Percentiles rank a stretch among this genome's conserved stretches.
phyloP scores from a whole-genome alignment of 2,888 invertebrate genomes.

The Cyclophora punctaria region DNA sequence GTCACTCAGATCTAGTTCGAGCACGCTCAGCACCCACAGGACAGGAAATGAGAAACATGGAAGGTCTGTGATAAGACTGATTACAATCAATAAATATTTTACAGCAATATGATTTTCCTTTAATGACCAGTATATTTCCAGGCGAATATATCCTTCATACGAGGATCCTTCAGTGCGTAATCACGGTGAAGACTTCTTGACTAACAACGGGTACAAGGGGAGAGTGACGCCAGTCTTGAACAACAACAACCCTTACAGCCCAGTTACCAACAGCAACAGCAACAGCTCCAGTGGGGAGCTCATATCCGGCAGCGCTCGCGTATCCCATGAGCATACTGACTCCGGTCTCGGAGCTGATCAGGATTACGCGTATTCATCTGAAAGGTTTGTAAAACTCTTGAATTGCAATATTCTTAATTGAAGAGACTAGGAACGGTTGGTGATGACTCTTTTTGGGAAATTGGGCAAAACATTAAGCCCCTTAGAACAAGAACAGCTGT shows the following conservation, averaged over 20 bases:
- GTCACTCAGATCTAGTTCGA: conserved; percentile 76
- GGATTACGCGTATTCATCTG: conserved; percentile 82
- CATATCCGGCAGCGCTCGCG: conserved; percentile 69
- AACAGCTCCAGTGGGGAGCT: conserved; percentile 71
- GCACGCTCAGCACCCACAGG: conserved; percentile 74
- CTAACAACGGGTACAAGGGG: conserved; percentile 64
- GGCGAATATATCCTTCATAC: conserved; percentile 61
- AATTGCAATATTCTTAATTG: conserved; percentile 4
- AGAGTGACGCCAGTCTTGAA: conserved; percentile 52
- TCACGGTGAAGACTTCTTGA: conserved; percentile 55
- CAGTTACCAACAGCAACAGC: conserved; percentile 69
- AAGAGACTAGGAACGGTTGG: too few relatives aligned
- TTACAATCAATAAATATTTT: too few relatives aligned
- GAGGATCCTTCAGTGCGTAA: conserved; percentile 45
- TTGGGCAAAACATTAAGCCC: conserved; percentile 8
- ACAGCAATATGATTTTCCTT: too few relatives aligned
- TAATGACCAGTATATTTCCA: conserved; percentile 35
- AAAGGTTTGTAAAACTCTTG: conserved; percentile 62
- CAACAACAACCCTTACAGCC: conserved; percentile 68
- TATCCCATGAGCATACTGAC: conserved; percentile 85
- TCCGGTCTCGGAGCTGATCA: conserved; percentile 85
- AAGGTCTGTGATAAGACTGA: conserved; percentile 31
- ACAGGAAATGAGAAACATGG: conserved; percentile 69
- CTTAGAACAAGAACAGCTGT: not conserved
- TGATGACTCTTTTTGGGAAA: conserved; percentile 4